phyloP scores from a whole-genome alignment of 2,888 invertebrate genomes.

The Chesias legatella region DNA sequence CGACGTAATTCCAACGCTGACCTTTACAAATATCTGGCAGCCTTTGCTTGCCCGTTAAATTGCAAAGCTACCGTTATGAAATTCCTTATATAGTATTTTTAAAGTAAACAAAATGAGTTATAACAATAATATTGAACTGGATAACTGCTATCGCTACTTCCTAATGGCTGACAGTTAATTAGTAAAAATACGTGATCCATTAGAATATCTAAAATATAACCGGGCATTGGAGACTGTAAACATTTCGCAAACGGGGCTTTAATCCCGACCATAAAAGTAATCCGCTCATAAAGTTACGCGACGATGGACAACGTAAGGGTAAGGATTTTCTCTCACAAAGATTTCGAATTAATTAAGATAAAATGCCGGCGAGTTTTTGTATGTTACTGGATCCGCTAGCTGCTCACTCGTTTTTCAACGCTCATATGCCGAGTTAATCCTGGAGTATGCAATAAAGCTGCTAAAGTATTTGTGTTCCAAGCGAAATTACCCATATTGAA shows the following conservation, averaged over 20 bases:
- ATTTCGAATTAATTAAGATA: conserved; percentile 79
- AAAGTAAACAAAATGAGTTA: no score
- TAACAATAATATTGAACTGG: no score
- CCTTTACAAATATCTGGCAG: conserved; percentile 42
- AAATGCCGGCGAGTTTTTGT: conserved; percentile 73
- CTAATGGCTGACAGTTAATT: no score
- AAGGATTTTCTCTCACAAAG: conserved; percentile 75
- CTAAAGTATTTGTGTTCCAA: conserved; percentile 75
- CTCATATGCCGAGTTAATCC: conserved; percentile 76
- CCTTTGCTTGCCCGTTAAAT: conserved; percentile 44
- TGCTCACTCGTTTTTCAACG: conserved; percentile 69
- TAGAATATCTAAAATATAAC: conserved; percentile 40
- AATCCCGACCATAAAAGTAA: conserved; percentile 78
- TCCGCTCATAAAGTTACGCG: conserved; percentile 78
- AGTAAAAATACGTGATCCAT: no score
- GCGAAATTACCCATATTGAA: conserved; percentile 79
- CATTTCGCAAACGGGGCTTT: conserved; percentile 75
- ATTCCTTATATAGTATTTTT: conserved; percentile 56
- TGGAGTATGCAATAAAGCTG: conserved; percentile 76
- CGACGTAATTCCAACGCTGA: conserved; percentile 34
- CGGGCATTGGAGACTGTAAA: conserved; percentile 66
- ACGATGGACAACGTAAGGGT: conserved; percentile 79
- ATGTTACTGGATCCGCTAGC: conserved; percentile 58
- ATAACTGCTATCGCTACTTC: no score
- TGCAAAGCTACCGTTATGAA: conserved; percentile 54